phyloP scores from a whole-genome alignment of 2,888 invertebrate species.

The Chironomus tentans region DNA sequence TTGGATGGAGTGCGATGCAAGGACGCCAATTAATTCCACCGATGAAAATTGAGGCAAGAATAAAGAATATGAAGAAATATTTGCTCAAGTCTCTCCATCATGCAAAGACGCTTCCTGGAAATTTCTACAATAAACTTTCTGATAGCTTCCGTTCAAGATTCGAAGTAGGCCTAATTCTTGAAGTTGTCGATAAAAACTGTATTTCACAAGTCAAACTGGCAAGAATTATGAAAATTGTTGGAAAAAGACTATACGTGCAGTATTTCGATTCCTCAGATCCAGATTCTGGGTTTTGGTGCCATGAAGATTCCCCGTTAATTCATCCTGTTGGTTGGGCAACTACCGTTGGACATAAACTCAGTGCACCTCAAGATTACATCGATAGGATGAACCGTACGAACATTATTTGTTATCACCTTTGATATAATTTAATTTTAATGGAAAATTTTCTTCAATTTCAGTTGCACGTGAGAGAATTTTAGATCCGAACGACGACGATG shows the following conservation, averaged over 20 bases:
- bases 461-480: constrained; percentile 42
- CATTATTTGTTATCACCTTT: neutral
- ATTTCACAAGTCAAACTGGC: constrained; percentile 90
- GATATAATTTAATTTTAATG: no score
- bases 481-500: constrained; percentile 60
- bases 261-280: constrained; percentile 76
- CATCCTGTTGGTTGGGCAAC: constrained; percentile 97
- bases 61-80: constrained; percentile 94
- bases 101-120: constrained; percentile 87
- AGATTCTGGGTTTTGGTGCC: constrained; percentile 92
- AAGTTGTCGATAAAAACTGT: constrained; percentile 92
- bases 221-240: constrained; percentile 80
- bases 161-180: constrained; percentile 72
- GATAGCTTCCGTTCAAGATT: constrained; percentile 78
- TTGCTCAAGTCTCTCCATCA: constrained; percentile 85
- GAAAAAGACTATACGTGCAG: constrained; percentile 81
- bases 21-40: constrained; percentile 94
- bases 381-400: constrained; percentile 61
- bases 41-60: constrained; percentile 83
- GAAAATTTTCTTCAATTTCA: no score
- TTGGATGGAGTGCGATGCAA: constrained; percentile 95
- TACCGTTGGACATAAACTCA: constrained; percentile 76
- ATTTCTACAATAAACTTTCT: constrained; percentile 80
- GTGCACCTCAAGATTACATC: constrained; percentile 71
- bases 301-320: constrained; percentile 87